Evolutionary conservation across 2,888 invertebrate species (phyloP), one percentile per base, ranked within the genome.

Genomic region (Papilio elwesi): DNA sequence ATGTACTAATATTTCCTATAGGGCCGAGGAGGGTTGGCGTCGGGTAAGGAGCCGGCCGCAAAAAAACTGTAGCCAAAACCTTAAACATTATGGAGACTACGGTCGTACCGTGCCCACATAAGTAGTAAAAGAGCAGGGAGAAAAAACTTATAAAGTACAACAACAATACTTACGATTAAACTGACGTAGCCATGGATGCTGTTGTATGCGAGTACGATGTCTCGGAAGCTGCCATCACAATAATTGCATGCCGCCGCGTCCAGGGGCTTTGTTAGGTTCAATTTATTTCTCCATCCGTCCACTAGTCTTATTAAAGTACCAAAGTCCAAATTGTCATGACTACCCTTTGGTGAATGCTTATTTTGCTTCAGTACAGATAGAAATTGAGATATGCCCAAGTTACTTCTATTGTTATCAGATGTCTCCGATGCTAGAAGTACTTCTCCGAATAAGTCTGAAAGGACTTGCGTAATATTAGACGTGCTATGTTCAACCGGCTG

Each of bases 151-250:
- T 43, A 43, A 43, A 4, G 9, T 6, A 5, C 7, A 43, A 7
- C 38, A 38, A 59, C 13, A 48, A 55, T 81, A 93, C 95, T 95
- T 83, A 98, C 97, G 79, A 96, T 92, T 13, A 98, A 93, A 68
- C 97, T 97, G 76, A 97, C 94, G 86, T 97, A 98, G 74, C 98
- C 97, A 86, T 98, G 98, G 74, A 96, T 94, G 67, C 95, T 90
- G 76, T 95, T 95, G 87, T 97, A 97, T 0, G 93, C 93, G 2
- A 94, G 83, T 16, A 96, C 91, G 71, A 96, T 85, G 64, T 95
- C 94, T 59, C 95, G 92, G 70, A 96, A 90, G 65, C 88, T 90
- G 0, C 95, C 95, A 55, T 94, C 94, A 78, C 96, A 96, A 84
- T 96, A 95, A 75, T 90, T 88, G 72, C 93, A 93, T 0, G 84